A percentile compares a stretch with the other conserved stretches of the same genome.
These are phyloP conservation scores for Agapornis roseicollis DNA, from an alignment of 2,113 vertebrate species.

Conservation along the genomic window DNA sequence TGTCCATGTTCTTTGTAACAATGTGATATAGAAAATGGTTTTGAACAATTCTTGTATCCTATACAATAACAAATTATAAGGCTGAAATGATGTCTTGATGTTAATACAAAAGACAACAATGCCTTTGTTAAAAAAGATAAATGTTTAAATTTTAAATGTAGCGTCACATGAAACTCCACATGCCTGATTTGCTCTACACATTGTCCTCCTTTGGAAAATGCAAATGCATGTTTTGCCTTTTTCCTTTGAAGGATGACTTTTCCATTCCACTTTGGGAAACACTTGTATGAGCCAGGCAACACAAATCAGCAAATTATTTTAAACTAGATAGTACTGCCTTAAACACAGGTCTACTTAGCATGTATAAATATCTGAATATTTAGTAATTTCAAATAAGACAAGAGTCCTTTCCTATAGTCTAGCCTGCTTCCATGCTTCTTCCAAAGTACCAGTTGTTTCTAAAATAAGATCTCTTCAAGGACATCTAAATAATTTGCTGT, in stretches of 20 bases:
- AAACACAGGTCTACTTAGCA: not conserved
- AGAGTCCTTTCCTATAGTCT: not conserved
- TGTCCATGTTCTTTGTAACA: not conserved
- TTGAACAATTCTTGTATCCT: not conserved
- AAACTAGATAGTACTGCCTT: not conserved
- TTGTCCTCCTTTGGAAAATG: not conserved
- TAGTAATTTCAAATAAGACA: not conserved
- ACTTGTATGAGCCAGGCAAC: not conserved
- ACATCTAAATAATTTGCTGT: conserved; percentile 61
- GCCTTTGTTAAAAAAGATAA: not conserved
- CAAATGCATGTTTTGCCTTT: not conserved
- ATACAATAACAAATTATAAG: not conserved
- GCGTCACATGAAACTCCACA: not conserved
- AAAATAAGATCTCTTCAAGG: conserved; percentile 58
- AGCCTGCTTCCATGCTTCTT: not conserved
- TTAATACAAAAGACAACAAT: not conserved
- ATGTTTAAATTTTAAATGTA: not conserved
- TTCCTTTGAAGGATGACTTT: not conserved
- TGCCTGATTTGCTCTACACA: not conserved
- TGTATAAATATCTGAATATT: not conserved
- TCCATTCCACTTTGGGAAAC: not conserved
- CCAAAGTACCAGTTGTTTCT: conserved; percentile 34
- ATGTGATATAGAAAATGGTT: not conserved
- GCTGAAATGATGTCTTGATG: not conserved
- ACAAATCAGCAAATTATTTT: not conserved